Conservation (phyloP, 2,888 invertebrate genomes). For the Volucella inflata region DNA sequence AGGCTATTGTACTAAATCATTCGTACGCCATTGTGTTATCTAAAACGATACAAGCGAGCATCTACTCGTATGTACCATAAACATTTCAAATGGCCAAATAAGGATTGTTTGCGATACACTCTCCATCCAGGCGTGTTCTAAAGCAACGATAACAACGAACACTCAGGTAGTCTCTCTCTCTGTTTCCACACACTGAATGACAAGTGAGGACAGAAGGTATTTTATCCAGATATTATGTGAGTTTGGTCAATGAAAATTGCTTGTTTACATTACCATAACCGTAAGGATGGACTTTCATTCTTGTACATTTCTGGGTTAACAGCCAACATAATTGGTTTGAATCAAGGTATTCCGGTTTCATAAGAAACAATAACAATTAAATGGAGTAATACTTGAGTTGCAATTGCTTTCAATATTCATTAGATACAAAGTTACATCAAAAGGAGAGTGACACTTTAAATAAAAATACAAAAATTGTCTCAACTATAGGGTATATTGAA, state of each 20-base stretch:
- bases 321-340: not conserved
- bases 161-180: slow-evolving; percentile 2
- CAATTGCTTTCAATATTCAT: no score
- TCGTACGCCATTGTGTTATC: slow-evolving; percentile 63
- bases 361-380: no score
- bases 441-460: no score
- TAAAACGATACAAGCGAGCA: slow-evolving; percentile 34
- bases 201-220: slow-evolving; percentile 32
- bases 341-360: not conserved
- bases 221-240: slow-evolving; percentile 33
- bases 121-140: slow-evolving; percentile 28
- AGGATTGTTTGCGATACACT: slow-evolving; percentile 47
- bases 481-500: no score
- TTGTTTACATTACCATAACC: slow-evolving; percentile 18
- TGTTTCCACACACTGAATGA: not conserved
- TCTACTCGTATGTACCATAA: no score
- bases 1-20: slow-evolving; percentile 61
- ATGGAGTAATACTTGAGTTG: no score
- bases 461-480: no score
- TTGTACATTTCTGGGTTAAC: slow-evolving; percentile 1
- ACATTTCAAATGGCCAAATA: not conserved
- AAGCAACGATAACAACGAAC: slow-evolving; percentile 39
- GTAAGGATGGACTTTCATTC: not conserved
- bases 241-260: slow-evolving; percentile 1
- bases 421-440: no score